Evolutionary conservation across 2,888 invertebrate species (phyloP).

Genomic region (Eucera pruinosa): DNA sequence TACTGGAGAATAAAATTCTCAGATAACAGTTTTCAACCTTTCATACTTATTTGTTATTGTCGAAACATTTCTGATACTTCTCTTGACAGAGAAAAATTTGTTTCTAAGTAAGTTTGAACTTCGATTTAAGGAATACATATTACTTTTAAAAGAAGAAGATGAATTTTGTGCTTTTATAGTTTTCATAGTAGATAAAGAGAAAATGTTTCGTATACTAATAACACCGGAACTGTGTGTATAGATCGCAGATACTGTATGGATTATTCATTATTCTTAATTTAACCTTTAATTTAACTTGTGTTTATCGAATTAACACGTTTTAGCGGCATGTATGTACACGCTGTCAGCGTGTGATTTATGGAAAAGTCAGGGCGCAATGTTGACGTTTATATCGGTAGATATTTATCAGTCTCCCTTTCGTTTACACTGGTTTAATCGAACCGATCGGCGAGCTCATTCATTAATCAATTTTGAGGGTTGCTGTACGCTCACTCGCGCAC

Average conservation of each 20-base stretch:
- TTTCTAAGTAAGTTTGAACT: neutral
- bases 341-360: constrained; percentile 70
- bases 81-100: neutral
- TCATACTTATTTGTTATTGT: neutral
- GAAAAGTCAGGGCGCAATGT: constrained; percentile 62
- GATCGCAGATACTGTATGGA: neutral
- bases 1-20: neutral
- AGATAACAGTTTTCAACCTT: neutral
- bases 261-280: constrained; percentile 35
- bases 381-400: constrained; percentile 75
- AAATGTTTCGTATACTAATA: neutral
- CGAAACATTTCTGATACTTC: neutral
- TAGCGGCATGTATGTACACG: constrained; percentile 43
- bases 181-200: no score
- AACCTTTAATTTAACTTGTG: constrained; percentile 32
- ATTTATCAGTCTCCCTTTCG: constrained; percentile 74
- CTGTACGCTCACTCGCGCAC: constrained; percentile 53
- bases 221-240: neutral
- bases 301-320: constrained; percentile 53
- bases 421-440: constrained; percentile 77
- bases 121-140: neutral
- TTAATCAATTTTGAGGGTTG: constrained; percentile 73
- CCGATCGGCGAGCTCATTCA: constrained; percentile 68
- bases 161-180: no score
- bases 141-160: no score